phyloP scores from a whole-genome alignment of 2,797 vertebrate genomes.

The Intellagama lesueurii region DNA sequence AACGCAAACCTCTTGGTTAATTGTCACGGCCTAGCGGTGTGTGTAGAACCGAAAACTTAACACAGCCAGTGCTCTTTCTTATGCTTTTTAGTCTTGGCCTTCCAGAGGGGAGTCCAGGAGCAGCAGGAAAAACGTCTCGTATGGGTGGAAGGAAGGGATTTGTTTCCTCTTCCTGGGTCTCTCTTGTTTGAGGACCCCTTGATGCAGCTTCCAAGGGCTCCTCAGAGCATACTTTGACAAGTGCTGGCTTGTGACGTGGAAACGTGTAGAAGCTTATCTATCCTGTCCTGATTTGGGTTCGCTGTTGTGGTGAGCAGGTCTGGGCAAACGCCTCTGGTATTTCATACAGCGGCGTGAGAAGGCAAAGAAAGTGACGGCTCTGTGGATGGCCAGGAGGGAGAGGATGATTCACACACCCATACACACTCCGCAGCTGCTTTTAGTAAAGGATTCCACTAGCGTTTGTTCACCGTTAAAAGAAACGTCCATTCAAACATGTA shows the following conservation, averaged over 20 bases:
- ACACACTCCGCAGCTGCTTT: background rate
- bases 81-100: too few species aligned
- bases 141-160: background rate
- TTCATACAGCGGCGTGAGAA: background rate
- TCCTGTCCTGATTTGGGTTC: background rate
- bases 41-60: too few species aligned
- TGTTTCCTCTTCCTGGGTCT: background rate
- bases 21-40: too few species aligned
- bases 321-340: rapidly evolving
- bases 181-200: too few species aligned
- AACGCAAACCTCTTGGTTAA: background rate
- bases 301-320: background rate
- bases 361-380: background rate
- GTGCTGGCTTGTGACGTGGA: background rate
- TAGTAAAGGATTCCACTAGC: background rate
- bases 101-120: too few species aligned
- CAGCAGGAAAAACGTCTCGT: too few species aligned
- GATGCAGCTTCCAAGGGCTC: too few species aligned
- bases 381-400: too few species aligned
- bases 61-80: too few species aligned
- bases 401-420: too few species aligned
- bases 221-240: background rate
- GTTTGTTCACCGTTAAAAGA: background rate
- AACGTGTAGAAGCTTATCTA: background rate
- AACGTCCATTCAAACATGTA: background rate